Evolutionary conservation across 1,140 invertebrate genomes (phyloP).

Genomic region (Vanessa atalanta): DNA sequence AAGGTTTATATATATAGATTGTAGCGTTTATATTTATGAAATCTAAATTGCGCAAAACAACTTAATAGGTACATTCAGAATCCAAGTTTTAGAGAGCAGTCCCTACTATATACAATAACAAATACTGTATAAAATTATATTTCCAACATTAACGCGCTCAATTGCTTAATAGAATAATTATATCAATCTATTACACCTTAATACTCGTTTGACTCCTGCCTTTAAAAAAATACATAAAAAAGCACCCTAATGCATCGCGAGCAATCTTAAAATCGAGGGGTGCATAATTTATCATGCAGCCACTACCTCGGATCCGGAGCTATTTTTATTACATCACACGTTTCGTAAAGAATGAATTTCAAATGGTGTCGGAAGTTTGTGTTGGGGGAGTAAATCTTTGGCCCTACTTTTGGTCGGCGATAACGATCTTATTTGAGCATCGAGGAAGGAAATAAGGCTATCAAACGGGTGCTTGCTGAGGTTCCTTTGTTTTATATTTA

Average conservation of each 20-base stretch:
- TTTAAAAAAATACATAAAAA: slow-evolving; percentile 72
- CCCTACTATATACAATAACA: too few species aligned
- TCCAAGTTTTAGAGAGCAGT: too few species aligned
- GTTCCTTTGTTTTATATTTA: background rate
- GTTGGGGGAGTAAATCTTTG: slow-evolving; percentile 69
- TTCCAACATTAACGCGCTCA: slow-evolving; percentile 1
- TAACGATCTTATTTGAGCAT: slow-evolving; percentile 5
- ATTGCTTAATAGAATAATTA: slow-evolving; percentile 42
- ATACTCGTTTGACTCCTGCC: slow-evolving; percentile 64
- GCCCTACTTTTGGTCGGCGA: slow-evolving; percentile 41
- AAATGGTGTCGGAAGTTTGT: slow-evolving; percentile 76
- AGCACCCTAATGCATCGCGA: slow-evolving; percentile 63
- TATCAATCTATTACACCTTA: slow-evolving; percentile 44
- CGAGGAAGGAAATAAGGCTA: background rate
- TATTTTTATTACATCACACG: slow-evolving; percentile 79
- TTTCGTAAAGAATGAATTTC: slow-evolving; percentile 77
- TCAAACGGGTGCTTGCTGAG: background rate
- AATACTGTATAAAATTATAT: background rate
- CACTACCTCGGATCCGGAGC: slow-evolving; percentile 62
- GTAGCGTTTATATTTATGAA: too few species aligned
- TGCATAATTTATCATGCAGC: slow-evolving; percentile 76
- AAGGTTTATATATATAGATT: too few species aligned
- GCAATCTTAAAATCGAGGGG: slow-evolving; percentile 72
- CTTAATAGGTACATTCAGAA: too few species aligned
- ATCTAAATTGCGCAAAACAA: too few species aligned